Conservation (phyloP, 1,140 invertebrate genomes). For the Pteromalus puparum region DNA sequence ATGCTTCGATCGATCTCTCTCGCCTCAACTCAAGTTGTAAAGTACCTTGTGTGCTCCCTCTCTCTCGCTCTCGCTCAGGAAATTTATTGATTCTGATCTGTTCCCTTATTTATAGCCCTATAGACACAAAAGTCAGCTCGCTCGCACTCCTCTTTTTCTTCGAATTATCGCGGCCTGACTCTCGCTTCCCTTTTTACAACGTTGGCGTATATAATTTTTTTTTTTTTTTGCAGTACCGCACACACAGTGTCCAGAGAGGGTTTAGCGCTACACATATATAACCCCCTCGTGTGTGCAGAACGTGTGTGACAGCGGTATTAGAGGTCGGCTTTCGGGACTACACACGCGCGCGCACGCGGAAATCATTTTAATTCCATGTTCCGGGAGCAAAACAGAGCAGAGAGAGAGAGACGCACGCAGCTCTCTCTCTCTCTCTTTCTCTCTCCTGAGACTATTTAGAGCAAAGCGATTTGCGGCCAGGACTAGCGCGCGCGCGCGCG, state of each 20-base stretch:
- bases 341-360: background rate
- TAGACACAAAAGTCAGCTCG: slow-evolving; percentile 1
- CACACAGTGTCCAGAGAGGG: background rate
- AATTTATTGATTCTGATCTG: slow-evolving; percentile 36
- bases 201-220: background rate
- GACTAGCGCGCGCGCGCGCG: too few species aligned
- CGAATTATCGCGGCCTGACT: slow-evolving; percentile 11
- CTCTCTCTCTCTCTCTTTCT: background rate
- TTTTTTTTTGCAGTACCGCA: background rate
- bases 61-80: background rate
- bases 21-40: slow-evolving; percentile 9
- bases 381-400: background rate
- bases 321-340: too few species aligned
- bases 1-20: slow-evolving; percentile 31
- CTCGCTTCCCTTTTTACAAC: background rate
- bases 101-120: slow-evolving; percentile 28
- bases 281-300: too few species aligned
- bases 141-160: background rate
- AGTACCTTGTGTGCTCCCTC: background rate
- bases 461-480: slow-evolving; percentile 34
- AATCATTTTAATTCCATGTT: slow-evolving; percentile 38
- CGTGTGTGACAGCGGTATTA: too few species aligned
- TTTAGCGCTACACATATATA: too few species aligned
- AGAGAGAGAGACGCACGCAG: background rate
- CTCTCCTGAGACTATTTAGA: slow-evolving; percentile 31